Percentiles rank a stretch among this genome's conserved stretches.
These are phyloP conservation scores for Triops cancriformis DNA, from an alignment of 1,140 invertebrate genomes.

Conservation along the genomic window DNA sequence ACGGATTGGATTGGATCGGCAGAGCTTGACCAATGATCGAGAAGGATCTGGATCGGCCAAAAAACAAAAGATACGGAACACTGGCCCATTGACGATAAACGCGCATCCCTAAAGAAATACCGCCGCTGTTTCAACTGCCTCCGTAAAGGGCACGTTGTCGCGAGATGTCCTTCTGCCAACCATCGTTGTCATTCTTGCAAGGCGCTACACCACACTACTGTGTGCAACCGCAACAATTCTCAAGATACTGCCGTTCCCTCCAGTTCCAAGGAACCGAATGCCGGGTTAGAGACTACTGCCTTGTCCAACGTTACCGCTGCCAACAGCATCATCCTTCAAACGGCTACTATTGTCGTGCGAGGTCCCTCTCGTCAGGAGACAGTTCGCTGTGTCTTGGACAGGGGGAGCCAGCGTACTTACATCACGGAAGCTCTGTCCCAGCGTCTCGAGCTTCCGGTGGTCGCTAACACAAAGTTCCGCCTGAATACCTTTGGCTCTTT, in stretches of 20 bases:
- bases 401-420: slow-evolving; percentile 20
- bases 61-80: too few species aligned
- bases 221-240: not conserved
- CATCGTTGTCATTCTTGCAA: not conserved
- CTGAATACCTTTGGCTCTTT: not conserved
- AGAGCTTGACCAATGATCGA: too few species aligned
- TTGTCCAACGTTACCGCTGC: not conserved
- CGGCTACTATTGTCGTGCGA: not conserved
- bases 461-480: not conserved
- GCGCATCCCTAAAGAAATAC: not conserved
- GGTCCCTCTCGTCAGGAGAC: slow-evolving; percentile 4
- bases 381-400: slow-evolving; percentile 18
- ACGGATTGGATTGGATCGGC: too few species aligned
- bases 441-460: not conserved
- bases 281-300: not conserved
- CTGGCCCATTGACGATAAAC: not conserved
- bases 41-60: too few species aligned
- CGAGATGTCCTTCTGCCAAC: not conserved
- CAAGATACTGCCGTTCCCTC: not conserved
- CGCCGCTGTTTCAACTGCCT: not conserved
- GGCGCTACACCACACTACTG: not conserved
- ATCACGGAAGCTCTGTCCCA: not conserved
- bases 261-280: not conserved
- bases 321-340: not conserved
- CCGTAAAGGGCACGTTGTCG: not conserved